These are phyloP conservation scores for Poeciliopsis prolifica DNA, from an alignment of 2,113 vertebrate genomes.

Conservation along the genomic window DNA sequence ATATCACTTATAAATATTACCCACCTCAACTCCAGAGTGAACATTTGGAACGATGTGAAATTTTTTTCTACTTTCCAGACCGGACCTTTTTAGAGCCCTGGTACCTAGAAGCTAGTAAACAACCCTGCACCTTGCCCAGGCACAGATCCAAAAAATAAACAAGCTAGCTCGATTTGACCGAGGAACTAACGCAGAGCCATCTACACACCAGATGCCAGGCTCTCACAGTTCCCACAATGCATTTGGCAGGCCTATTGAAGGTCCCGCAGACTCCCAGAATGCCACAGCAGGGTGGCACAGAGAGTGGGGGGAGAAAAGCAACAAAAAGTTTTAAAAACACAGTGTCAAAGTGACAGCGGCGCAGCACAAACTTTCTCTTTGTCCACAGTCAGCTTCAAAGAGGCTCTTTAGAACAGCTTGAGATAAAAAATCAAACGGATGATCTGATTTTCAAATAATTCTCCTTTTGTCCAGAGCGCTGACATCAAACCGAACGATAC, in stretches of 20 bases:
- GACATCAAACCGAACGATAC: slow-evolving; percentile 44
- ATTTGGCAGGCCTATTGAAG: slow-evolving; percentile 22
- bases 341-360: slow-evolving; percentile 42
- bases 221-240: slow-evolving; percentile 45
- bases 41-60: not conserved
- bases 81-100: not conserved
- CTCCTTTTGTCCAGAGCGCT: slow-evolving; percentile 48
- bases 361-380: slow-evolving; percentile 54
- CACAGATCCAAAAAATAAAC: not conserved
- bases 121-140: not conserved
- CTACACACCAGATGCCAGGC: slow-evolving; percentile 28
- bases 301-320: not conserved
- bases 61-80: not conserved
- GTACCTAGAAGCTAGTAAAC: not conserved
- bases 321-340: slow-evolving; percentile 50
- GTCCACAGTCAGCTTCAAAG: slow-evolving; percentile 57
- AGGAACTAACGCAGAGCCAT: not conserved
- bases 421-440: slow-evolving; percentile 51
- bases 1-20: too few relatives aligned
- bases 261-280: slow-evolving; percentile 49
- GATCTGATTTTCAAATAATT: slow-evolving; percentile 63
- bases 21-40: not conserved
- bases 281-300: slow-evolving; percentile 43
- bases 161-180: not conserved
- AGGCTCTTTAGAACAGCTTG: slow-evolving; percentile 26